These are phyloP conservation scores for Sycobia sp. DNA, from an alignment of 1,140 invertebrate species.

Conservation along the genomic window DNA sequence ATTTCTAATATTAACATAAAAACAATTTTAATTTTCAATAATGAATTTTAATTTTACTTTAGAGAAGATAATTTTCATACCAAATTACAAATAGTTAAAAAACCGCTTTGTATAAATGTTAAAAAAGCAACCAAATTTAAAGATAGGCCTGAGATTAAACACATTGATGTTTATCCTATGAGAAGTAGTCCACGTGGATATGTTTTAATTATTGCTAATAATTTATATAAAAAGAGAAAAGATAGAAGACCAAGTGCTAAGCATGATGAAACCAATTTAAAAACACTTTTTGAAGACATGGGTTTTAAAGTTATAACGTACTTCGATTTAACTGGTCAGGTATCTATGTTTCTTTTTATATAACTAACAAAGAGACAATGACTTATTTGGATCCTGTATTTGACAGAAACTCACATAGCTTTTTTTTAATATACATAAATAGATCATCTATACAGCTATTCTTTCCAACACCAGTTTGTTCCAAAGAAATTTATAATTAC, in stretches of 20 bases:
- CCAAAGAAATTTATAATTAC: too few species aligned
- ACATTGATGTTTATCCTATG: slow-evolving; percentile 57
- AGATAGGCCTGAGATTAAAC: slow-evolving; percentile 38
- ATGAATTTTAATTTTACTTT: slow-evolving; percentile 13
- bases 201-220: slow-evolving; percentile 66
- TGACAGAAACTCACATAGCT: too few species aligned
- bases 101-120: slow-evolving; percentile 47
- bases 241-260: slow-evolving; percentile 59
- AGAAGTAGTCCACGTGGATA: slow-evolving; percentile 64
- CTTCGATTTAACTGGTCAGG: slow-evolving; percentile 55
- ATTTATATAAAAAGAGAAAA: slow-evolving; percentile 40
- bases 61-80: slow-evolving; percentile 42
- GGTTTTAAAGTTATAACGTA: slow-evolving; percentile 61
- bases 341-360: slow-evolving; percentile 37
- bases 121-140: slow-evolving; percentile 50
- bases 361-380: too few species aligned
- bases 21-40: slow-evolving; percentile 8
- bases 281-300: slow-evolving; percentile 61
- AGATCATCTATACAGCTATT: too few species aligned
- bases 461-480: too few species aligned
- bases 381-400: too few species aligned
- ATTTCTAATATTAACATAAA: slow-evolving; percentile 10
- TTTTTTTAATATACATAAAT: too few species aligned
- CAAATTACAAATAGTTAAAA: slow-evolving; percentile 36
- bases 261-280: slow-evolving; percentile 61